A percentile compares a stretch with the other conserved stretches of the same genome.
These are phyloP conservation scores for Muscidifurax raptorellus DNA, from an alignment of 1,140 invertebrate species.

Conservation along the genomic window DNA sequence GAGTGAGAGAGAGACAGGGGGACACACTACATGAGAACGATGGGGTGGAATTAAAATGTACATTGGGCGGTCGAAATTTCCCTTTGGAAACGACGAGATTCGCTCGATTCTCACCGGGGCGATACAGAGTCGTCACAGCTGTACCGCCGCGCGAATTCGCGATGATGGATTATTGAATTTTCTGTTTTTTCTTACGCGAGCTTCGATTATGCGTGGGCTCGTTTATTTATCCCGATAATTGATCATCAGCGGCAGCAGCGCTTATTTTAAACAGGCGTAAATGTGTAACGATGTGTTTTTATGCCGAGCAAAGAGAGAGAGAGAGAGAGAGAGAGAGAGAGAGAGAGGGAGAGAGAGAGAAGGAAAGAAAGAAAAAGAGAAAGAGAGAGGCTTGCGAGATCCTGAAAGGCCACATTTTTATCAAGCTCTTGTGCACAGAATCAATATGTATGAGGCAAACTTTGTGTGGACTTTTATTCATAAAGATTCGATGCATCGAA, in stretches of 20 bases:
- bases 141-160: no score
- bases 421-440: neutral
- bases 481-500: neutral
- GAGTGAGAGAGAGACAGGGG: constrained; percentile 9
- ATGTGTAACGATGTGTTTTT: no score
- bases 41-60: constrained; percentile 5
- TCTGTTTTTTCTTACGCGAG: neutral
- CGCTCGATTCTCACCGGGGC: neutral
- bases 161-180: no score
- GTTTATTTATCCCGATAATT: no score
- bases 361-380: no score
- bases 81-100: neutral
- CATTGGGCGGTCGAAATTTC: neutral
- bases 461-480: neutral
- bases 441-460: neutral
- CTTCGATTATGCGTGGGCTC: no score
- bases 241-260: neutral
- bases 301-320: no score
- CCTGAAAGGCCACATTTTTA: neutral
- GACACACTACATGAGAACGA: neutral
- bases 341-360: no score
- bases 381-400: no score
- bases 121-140: no score
- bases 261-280: neutral
- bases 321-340: no score